Evolutionary conservation across 1,140 invertebrate species (phyloP).

Genomic region (Palaemon carinicauda): DNA sequence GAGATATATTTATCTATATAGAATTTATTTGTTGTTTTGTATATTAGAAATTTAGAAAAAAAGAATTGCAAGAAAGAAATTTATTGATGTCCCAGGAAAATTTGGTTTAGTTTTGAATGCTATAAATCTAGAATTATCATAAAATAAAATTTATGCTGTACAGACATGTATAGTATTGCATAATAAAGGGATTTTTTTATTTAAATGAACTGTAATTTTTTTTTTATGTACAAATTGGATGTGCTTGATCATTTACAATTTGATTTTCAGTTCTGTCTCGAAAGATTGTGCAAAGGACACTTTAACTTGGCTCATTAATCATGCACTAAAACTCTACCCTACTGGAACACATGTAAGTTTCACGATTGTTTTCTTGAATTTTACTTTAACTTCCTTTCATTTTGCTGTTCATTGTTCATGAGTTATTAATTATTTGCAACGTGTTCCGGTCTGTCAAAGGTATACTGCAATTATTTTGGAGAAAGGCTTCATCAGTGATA

Average conservation of each 20-base stretch:
- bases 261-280: constrained; percentile 20
- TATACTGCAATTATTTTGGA: too few relatives aligned
- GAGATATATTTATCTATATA: too few relatives aligned
- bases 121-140: not conserved
- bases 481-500: too few relatives aligned
- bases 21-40: too few relatives aligned
- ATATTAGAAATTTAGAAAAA: too few relatives aligned
- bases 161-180: too few relatives aligned
- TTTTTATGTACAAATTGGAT: not conserved
- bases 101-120: not conserved
- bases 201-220: too few relatives aligned
- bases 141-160: not conserved
- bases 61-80: too few relatives aligned
- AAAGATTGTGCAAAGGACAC: constrained; percentile 30
- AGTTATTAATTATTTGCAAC: not conserved
- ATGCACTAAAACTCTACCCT: constrained; percentile 46
- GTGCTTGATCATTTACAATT: not conserved
- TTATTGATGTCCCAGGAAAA: too few relatives aligned
- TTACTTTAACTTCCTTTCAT: not conserved
- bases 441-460: not conserved
- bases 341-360: constrained; percentile 49
- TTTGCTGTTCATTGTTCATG: too few relatives aligned
- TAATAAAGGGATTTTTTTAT: too few relatives aligned
- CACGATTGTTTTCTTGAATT: not conserved
- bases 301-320: constrained; percentile 32